These are phyloP conservation scores for Hirundo rustica DNA, from an alignment of 2,797 vertebrate genomes.

Conservation along the genomic window DNA sequence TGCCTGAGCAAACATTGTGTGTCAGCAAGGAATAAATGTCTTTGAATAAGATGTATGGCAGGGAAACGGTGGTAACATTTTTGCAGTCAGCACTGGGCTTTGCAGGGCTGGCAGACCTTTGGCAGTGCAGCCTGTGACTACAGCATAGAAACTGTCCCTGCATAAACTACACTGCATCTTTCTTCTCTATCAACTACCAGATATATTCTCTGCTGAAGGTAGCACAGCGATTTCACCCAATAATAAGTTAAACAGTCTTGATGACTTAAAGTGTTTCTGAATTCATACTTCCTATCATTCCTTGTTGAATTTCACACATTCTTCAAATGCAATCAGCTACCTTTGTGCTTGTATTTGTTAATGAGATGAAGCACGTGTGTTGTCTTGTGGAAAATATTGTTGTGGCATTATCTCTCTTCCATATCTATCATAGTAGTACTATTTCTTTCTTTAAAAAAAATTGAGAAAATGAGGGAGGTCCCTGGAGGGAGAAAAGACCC, in stretches of 20 bases:
- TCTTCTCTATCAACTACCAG: neutral
- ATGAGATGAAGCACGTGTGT: neutral
- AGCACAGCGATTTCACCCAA: neutral
- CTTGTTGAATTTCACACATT: neutral
- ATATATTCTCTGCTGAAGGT: neutral
- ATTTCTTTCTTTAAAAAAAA: neutral
- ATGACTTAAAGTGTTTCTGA: neutral
- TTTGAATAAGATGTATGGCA: neutral
- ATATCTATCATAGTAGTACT: neutral
- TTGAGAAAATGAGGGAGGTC: neutral
- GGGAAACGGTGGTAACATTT: neutral
- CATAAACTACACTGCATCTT: neutral
- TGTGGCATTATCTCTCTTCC: neutral
- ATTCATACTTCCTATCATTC: neutral
- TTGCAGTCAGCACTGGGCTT: neutral
- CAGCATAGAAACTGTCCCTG: neutral
- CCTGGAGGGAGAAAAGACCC: accelerated
- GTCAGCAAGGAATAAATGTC: neutral
- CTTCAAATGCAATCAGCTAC: neutral
- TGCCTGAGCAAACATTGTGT: neutral
- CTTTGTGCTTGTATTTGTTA: neutral
- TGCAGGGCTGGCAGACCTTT: neutral
- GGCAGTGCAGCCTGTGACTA: neutral
- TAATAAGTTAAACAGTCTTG: neutral
- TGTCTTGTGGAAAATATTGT: neutral